These are phyloP conservation scores for Aphrocallistes beatrix DNA, from an alignment of 37 sponge, comb jelly and placozoan genomes.

Conservation along the genomic window DNA sequence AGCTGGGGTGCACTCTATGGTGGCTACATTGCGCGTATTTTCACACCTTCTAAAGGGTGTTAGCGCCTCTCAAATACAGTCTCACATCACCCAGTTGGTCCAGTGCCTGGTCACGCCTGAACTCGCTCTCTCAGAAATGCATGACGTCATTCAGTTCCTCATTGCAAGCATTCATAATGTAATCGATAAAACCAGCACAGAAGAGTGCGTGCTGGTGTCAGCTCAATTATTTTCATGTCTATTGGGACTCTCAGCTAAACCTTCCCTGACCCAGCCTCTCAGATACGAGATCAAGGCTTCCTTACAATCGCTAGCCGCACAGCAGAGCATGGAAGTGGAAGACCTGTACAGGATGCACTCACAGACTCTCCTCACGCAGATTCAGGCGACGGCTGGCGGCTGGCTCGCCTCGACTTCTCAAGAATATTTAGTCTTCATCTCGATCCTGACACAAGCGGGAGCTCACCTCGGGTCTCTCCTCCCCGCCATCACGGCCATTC, in stretches of 20 bases:
- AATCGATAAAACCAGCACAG: not conserved
- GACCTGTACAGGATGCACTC: not conserved
- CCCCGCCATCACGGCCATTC: not conserved
- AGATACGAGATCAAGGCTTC: not conserved
- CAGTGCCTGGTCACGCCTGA: not conserved
- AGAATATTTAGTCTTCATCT: not conserved
- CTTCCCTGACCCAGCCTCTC: not conserved
- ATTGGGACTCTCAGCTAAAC: not conserved
- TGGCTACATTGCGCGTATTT: constrained; percentile 4
- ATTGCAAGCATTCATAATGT: not conserved
- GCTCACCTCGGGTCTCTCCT: not conserved
- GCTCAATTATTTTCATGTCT: not conserved
- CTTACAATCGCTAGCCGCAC: not conserved
- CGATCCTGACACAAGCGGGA: not conserved
- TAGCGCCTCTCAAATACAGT: not conserved
- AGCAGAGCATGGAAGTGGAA: not conserved
- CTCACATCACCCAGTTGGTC: not conserved
- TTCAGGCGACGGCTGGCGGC: not conserved
- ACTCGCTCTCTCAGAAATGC: not conserved
- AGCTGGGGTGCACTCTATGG: not conserved
- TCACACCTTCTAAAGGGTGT: constrained; percentile 1
- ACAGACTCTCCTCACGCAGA: not conserved
- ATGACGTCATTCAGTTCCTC: not conserved
- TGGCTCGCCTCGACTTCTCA: constrained; percentile 7
- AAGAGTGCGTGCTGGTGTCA: not conserved